Evolutionary conservation across 2,888 invertebrate species (phyloP), one percentile per base, ranked within the genome.

Genomic region (Cantharis rufa): DNA sequence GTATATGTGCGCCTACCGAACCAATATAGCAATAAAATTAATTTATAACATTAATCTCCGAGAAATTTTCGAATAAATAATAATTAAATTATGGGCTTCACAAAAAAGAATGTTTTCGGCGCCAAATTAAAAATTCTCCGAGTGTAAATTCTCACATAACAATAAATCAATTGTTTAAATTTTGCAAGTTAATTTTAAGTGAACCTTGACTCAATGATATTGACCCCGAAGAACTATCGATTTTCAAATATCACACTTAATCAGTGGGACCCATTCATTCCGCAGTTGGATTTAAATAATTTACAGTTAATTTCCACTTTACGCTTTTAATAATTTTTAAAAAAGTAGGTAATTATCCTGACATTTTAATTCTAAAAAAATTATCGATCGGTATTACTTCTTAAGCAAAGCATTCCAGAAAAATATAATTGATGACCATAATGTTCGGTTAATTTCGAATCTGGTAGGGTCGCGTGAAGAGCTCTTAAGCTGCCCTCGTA

Each of bases 391-490:
- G 69, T 63, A 74, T 74, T 73, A 61, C 18, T 69, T 74, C 61
- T 64, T 48, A 48, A 32, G 48, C 64, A 32, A 18, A 15, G 15
- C 32, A 18, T 32, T n/a, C 18, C 62, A 27, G 69, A 74, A 74
- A 70, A 74, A 21, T 66, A 70, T 74, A 74, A 74, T 74, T 74
- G 74, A 74, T 74, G 74, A 70, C 74, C 64, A 63, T 70, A 74
- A 74, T 24, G 74, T 74, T 69, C 70, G 28, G 69, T 74, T 74
- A 74, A 74, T 69, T 74, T 74, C 70, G 68, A 74, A 74, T 74
- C 74, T 74, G 70, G 70, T 74, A 62, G 68, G 72, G 68, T 76
- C 76, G 76, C 76, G 76, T 73, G 76, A 76, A 76, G 62, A 62
- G 32, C 62, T 76, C 70, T 76, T 70, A 62, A 73, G 72, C 71